A percentile compares a stretch with the other conserved stretches of the same genome.
phyloP scores from a whole-genome alignment of 2,113 vertebrate species.

The Tenrec ecaudatus region DNA sequence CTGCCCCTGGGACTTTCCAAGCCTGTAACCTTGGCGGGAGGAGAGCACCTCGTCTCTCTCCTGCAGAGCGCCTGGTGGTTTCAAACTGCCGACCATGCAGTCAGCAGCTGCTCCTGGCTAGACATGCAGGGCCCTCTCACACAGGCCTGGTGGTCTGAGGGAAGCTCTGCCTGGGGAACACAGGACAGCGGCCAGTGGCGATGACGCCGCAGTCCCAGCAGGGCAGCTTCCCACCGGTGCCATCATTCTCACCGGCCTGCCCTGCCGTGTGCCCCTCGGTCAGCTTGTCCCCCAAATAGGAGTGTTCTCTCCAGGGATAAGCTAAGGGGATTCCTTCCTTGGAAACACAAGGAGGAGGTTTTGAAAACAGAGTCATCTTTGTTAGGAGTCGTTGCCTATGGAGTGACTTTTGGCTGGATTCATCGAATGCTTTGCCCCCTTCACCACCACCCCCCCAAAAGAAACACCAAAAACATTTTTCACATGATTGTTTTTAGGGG shows the following conservation, averaged over 20 bases:
- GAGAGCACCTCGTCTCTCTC: too few species aligned
- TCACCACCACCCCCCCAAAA: too few species aligned
- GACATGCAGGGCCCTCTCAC: too few species aligned
- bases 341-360: background rate
- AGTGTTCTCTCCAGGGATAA: background rate
- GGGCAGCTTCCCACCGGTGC: background rate
- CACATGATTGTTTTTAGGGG: too few species aligned
- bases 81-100: too few species aligned
- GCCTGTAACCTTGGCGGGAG: too few species aligned
- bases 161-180: slow-evolving; percentile 12
- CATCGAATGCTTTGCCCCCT: background rate
- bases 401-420: background rate
- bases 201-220: slow-evolving; percentile 79
- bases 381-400: slow-evolving; percentile 21
- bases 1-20: too few species aligned
- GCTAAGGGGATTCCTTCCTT: background rate
- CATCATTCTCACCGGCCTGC: slow-evolving; percentile 77
- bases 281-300: slow-evolving; percentile 34
- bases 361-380: slow-evolving; percentile 10
- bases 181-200: slow-evolving; percentile 77
- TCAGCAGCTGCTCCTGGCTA: too few species aligned
- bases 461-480: too few species aligned
- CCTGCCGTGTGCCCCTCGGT: slow-evolving; percentile 46
- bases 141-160: too few species aligned
- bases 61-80: too few species aligned